Evolutionary conservation across 2,113 vertebrate species (phyloP), one percentile per base, ranked within the genome.

Genomic region (Dasyurus viverrinus): DNA sequence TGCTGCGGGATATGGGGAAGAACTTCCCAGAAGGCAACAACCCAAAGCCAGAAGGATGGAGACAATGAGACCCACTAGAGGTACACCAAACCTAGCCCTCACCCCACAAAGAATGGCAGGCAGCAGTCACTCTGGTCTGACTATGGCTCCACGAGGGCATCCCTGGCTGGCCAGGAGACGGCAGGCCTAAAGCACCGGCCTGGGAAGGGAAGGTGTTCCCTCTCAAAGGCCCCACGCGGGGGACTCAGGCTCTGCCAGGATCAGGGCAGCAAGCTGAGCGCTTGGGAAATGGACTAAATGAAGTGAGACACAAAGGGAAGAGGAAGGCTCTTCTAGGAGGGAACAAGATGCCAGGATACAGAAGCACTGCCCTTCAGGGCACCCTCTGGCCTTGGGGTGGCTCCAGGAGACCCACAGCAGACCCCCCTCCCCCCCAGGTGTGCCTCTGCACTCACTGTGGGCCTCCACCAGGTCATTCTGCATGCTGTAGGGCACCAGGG

Each of bases 401-500:
- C 53, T 54, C 53, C 53, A 22, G 12, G 53, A 12, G 19, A 52
- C 50, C 9, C 10, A 54, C 53, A 19, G 53, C 16, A 53, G 53
- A 1, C 1, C 11, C 16, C 11, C 53, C 53, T 14, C 1, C 11
- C 53, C 54, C 54, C 54, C 4, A 1, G 3, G 4, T 27, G 10
- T 27, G 2, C 27, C 30, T 68, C 0, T 0, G 50, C 92, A 99
- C 99, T 99, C 98, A 99, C 99, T 99, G 98, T 99, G 99, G 10
- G 99, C 99, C 53, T 99, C 99, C 98, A 99, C 99, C 98, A 99
- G 98, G 27, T 99, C 99, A 0, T 96, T 97, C 99, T 99, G 99
- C 99, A 99, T 99, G 98, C 91, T 97, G 98, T 99, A 99, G 0
- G 99, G 99, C 57, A 99, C 99, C 96, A 99, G 98, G 1, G 99